Evolutionary conservation across 2,797 vertebrate genomes (phyloP).

Genomic region (Chaetodon trifasciatus): DNA sequence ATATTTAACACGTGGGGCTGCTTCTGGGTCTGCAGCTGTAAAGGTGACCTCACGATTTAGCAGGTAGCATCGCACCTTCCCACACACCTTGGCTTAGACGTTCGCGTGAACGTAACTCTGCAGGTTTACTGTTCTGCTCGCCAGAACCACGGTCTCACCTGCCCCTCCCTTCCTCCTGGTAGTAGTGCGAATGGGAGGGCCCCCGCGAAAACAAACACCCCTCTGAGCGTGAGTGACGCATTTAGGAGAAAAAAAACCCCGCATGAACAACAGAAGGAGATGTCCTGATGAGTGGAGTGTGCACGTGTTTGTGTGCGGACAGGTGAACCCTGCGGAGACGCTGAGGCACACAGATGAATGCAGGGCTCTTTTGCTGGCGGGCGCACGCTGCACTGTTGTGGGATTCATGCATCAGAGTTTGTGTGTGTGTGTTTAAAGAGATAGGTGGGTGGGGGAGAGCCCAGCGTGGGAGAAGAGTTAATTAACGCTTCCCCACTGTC

Average conservation of each 20-base stretch:
- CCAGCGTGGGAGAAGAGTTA: slow-evolving; percentile 82
- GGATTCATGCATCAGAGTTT: slow-evolving; percentile 43
- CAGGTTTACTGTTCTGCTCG: background rate
- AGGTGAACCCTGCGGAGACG: slow-evolving; percentile 56
- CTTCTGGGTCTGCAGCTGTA: slow-evolving; percentile 27
- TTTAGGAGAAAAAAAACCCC: slow-evolving; percentile 60
- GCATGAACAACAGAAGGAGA: slow-evolving; percentile 67
- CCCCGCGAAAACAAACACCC: slow-evolving; percentile 34
- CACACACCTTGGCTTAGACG: background rate
- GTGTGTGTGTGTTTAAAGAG: slow-evolving; percentile 69
- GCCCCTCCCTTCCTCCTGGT: slow-evolving; percentile 12
- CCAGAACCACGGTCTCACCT: slow-evolving; percentile 5
- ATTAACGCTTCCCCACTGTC: slow-evolving; percentile 83
- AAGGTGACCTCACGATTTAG: slow-evolving; percentile 47
- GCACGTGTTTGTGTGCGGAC: slow-evolving; percentile 9
- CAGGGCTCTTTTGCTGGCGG: slow-evolving; percentile 47
- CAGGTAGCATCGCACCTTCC: slow-evolving; percentile 35
- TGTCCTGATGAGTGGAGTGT: slow-evolving; percentile 39
- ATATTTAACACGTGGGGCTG: slow-evolving; percentile 8
- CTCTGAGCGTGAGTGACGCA: slow-evolving; percentile 21
- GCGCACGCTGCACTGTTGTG: slow-evolving; percentile 55
- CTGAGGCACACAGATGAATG: slow-evolving; percentile 59
- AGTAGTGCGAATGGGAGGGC: slow-evolving; percentile 24
- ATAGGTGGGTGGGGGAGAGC: slow-evolving; percentile 68
- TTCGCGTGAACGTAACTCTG: slow-evolving; percentile 14